Evolutionary conservation across 2,113 vertebrate species (phyloP).

Genomic region (Zapus hudsonius): DNA sequence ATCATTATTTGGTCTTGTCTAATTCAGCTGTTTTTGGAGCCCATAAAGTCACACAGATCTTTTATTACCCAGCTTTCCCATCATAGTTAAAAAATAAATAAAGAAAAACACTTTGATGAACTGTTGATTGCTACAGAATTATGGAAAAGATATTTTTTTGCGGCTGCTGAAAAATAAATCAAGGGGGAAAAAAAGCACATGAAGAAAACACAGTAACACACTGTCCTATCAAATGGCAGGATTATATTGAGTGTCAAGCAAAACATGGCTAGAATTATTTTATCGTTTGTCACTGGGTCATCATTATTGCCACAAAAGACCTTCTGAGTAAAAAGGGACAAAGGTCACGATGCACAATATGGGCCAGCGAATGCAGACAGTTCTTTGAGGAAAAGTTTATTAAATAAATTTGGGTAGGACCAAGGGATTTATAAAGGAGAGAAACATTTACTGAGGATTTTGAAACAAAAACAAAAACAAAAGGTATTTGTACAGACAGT

Average conservation of each 20-base stretch:
- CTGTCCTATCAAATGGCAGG: background rate
- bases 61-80: slow-evolving; percentile 60
- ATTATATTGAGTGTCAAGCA: background rate
- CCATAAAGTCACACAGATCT: slow-evolving; percentile 51
- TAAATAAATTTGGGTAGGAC: background rate
- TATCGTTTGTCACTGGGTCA: background rate
- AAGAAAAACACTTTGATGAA: slow-evolving; percentile 42
- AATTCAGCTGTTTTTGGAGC: slow-evolving; percentile 55
- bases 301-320: background rate
- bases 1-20: slow-evolving; percentile 22
- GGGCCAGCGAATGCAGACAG: background rate
- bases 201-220: background rate
- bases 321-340: background rate
- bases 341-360: background rate
- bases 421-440: background rate
- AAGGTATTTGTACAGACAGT: background rate
- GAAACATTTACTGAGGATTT: background rate
- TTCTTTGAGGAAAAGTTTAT: background rate
- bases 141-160: background rate
- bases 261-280: background rate
- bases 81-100: background rate
- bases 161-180: background rate
- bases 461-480: background rate
- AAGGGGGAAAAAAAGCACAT: background rate
- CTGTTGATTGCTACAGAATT: slow-evolving; percentile 27